These are phyloP conservation scores for Orchesella flavescens DNA, from an alignment of 2,888 invertebrate genomes.

Conservation along the genomic window DNA sequence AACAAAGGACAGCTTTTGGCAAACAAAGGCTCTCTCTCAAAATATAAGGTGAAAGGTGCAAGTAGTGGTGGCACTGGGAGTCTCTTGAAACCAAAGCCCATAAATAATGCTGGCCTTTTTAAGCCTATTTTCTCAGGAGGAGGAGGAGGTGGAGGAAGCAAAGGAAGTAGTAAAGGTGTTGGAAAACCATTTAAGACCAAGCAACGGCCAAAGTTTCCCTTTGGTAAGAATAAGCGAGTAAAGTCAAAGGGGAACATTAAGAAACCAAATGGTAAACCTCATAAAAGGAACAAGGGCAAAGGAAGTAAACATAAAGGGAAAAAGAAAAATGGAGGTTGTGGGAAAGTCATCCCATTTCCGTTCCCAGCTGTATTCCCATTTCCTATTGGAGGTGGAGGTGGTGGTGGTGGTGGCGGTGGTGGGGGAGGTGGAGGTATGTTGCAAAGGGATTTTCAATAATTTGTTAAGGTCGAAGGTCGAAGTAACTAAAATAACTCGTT, in stretches of 20 bases:
- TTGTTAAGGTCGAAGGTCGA: too few species aligned
- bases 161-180: not conserved
- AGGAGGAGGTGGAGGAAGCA: not conserved
- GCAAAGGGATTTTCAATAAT: too few species aligned
- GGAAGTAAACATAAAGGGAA: slow-evolving; percentile 18
- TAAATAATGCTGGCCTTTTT: not conserved
- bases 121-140: not conserved
- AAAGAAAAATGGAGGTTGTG: slow-evolving; percentile 39
- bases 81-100: not conserved
- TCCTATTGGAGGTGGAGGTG: slow-evolving; percentile 69
- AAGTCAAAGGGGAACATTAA: not conserved
- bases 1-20: too few species aligned
- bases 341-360: slow-evolving; percentile 66
- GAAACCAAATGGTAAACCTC: slow-evolving; percentile 12
- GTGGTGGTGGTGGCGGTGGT: slow-evolving; percentile 55
- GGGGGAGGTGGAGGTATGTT: slow-evolving; percentile 41
- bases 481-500: too few species aligned
- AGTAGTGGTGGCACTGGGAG: not conserved
- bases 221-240: not conserved
- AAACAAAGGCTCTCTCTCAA: too few species aligned
- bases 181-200: not conserved
- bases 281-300: slow-evolving; percentile 14
- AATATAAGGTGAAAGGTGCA: not conserved
- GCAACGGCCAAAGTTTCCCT: not conserved
- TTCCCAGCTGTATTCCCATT: slow-evolving; percentile 69